phyloP scores from a whole-genome alignment of 2,888 invertebrate genomes.

The Cantharis rustica region DNA sequence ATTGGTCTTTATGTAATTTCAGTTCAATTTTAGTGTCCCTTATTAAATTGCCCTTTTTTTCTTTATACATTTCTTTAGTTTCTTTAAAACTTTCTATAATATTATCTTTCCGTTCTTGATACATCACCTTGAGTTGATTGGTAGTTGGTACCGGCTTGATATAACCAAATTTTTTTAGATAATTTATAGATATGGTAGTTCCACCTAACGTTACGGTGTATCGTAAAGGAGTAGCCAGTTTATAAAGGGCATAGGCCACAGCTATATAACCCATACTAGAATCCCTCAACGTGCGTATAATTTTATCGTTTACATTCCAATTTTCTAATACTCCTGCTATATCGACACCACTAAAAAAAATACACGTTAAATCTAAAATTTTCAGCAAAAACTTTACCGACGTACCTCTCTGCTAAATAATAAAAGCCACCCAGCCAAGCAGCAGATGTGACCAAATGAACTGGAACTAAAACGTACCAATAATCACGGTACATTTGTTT shows the following conservation, averaged over 20 bases:
- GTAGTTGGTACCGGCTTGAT: conserved; percentile 80
- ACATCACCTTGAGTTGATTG: conserved; percentile 66
- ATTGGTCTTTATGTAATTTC: conserved; percentile 48
- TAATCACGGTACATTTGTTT: conserved; percentile 93
- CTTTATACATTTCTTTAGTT: conserved; percentile 57
- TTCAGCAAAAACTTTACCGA: neutral
- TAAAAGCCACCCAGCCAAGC: conserved; percentile 91
- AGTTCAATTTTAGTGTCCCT: conserved; percentile 62
- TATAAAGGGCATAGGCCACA: conserved; percentile 89
- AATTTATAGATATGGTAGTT: conserved; percentile 84
- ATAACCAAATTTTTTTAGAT: conserved; percentile 77
- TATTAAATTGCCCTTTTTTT: conserved; percentile 59
- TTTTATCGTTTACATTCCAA: conserved; percentile 76
- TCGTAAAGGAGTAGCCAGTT: conserved; percentile 86
- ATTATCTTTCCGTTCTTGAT: conserved; percentile 65
- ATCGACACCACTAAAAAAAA: conserved; percentile 86
- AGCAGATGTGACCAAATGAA: conserved; percentile 86
- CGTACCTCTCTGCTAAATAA: conserved; percentile 82
- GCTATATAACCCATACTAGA: conserved; percentile 89
- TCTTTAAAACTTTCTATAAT: conserved; percentile 66
- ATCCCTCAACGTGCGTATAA: conserved; percentile 75
- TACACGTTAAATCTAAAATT: neutral
- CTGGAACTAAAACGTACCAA: conserved; percentile 95
- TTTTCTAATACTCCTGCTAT: conserved; percentile 78
- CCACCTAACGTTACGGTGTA: conserved; percentile 93